Evolutionary conservation across 2,113 vertebrate species (phyloP).

Genomic region (Phaethon lepturus): DNA sequence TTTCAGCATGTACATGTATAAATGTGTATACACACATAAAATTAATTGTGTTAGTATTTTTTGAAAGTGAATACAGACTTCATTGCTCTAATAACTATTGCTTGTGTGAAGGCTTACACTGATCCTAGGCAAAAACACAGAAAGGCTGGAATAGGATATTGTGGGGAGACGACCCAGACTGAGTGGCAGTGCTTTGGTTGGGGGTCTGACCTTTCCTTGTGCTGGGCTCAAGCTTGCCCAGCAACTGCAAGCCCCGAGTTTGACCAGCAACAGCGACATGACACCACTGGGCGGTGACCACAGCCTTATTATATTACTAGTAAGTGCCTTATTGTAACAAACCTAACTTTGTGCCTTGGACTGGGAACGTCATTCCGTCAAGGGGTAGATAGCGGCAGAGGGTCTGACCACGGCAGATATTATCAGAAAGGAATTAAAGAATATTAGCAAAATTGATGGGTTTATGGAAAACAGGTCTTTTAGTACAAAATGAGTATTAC

Average conservation of each 20-base stretch:
- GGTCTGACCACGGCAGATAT: accelerated
- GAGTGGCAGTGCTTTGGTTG: background rate
- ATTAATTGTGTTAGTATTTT: background rate
- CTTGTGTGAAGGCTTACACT: background rate
- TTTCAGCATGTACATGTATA: background rate
- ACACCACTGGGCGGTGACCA: accelerated
- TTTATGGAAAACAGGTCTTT: background rate
- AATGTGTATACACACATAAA: background rate
- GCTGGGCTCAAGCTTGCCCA: accelerated
- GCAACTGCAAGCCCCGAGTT: background rate
- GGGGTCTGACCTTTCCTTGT: background rate
- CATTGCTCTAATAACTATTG: background rate
- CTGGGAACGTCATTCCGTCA: background rate
- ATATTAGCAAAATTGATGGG: background rate
- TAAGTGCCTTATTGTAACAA: background rate
- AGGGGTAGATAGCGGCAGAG: background rate
- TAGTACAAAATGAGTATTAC: background rate
- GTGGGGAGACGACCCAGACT: accelerated
- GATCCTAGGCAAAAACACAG: background rate
- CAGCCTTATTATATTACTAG: no score
- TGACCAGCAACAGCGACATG: no score
- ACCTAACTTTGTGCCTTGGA: background rate
- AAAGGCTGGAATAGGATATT: background rate
- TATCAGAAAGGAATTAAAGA: background rate
- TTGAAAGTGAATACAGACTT: background rate